Conservation (phyloP, 2,888 invertebrate species). For the Meta bourneti region DNA sequence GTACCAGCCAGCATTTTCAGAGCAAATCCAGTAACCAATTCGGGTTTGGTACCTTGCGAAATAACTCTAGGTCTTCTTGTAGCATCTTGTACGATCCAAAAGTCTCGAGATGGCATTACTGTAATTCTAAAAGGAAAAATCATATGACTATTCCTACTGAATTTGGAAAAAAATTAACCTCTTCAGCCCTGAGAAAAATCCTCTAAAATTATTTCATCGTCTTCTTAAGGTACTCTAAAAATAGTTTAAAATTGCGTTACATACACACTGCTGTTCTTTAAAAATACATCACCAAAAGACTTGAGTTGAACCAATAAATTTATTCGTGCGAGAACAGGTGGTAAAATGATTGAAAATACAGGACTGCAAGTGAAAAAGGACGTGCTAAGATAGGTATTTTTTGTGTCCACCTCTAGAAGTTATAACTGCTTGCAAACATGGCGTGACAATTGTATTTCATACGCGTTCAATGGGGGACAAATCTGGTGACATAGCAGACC, state of each 20-base stretch:
- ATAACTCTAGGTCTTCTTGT: not conserved
- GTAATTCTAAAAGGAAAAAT: not conserved
- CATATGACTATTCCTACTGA: not conserved
- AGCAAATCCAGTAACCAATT: not conserved
- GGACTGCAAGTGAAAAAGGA: too few species aligned
- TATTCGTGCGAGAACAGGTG: too few species aligned
- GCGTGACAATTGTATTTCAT: too few species aligned
- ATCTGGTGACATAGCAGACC: too few species aligned
- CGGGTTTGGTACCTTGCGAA: not conserved
- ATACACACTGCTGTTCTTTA: not conserved
- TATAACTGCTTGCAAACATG: too few species aligned
- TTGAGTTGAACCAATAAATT: not conserved
- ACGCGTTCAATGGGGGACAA: too few species aligned
- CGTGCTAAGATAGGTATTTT: too few species aligned
- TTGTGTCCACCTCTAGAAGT: too few species aligned
- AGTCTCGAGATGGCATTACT: not conserved
- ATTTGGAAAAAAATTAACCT: not conserved
- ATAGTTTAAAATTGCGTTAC: not conserved
- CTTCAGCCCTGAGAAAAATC: not conserved
- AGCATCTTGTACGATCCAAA: not conserved
- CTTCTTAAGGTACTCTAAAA: not conserved
- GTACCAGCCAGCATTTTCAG: not conserved
- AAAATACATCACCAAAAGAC: not conserved
- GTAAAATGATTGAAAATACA: too few species aligned
- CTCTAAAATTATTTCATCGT: not conserved